Evolutionary conservation across 2,888 invertebrate genomes (phyloP), one percentile per base, ranked within the genome.

Genomic region (Rhingia rostrata): DNA sequence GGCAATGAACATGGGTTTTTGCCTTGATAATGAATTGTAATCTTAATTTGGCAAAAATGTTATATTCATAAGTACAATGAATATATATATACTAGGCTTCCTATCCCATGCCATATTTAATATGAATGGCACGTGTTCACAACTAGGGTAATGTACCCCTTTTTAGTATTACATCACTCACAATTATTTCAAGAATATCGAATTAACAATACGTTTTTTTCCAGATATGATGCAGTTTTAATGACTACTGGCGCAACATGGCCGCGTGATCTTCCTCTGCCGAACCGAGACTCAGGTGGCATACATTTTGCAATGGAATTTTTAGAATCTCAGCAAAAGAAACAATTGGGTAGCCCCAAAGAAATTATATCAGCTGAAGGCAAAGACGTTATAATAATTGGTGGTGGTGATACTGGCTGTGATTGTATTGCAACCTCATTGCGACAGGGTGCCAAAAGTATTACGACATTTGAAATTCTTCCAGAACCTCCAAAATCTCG

Each of bases 241-340:
- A 92, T 99, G 9, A 97, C 97, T 89, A 95, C 97, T 78, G 99
- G 99, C 5, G 97, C 99, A 4, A 99, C 99, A 0, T 98, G 98
- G 96, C 99, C 99, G 0, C 94, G 99, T 75, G 99, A 99, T 92
- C 91, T 97, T 80, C 95, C 95, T 0, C 93, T 97, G 64, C 94
- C 95, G 89, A 97, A 98, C 73, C 94, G 99, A 7, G 94, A 98
- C 89, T 92, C 98, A 41, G 94, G 95, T 88, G 99, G 99, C 78
- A 98, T 99, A 88, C 96, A 99, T 92, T 99, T 96, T 92, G 99
- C 99, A 4, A 99, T 99, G 96, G 97, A 97, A 90, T 99, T 98
- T 93, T 93, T 99, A 72, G 98, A 99, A 92, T 95, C 95, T 78
- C 98, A 98, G 96, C 99, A 99, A 92, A 97, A 98, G 93, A 95